A percentile compares a stretch with the other conserved stretches of the same genome.
phyloP scores from a whole-genome alignment of 2,888 invertebrate genomes.

The Meliscaeva auricollis region DNA sequence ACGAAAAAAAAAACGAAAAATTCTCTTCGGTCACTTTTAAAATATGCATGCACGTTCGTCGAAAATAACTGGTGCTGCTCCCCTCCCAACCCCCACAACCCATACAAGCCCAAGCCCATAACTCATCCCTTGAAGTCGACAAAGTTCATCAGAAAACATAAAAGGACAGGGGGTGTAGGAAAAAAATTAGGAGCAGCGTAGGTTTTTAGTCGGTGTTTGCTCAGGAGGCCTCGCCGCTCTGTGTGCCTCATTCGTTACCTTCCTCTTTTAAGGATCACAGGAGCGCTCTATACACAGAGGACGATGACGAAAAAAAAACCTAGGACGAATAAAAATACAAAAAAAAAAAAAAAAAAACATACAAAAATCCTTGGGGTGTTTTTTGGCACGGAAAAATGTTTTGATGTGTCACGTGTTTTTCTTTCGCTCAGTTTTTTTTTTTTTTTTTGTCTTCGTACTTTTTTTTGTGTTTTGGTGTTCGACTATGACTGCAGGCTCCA shows the following conservation, averaged over 20 bases:
- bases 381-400: constrained; percentile 76
- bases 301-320: constrained; percentile 5
- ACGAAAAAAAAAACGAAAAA: constrained; percentile 25
- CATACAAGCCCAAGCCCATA: constrained; percentile 14
- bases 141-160: constrained; percentile 74
- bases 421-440: constrained; percentile 62
- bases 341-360: constrained; percentile 43
- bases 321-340: constrained; percentile 35
- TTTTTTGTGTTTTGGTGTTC: constrained; percentile 74
- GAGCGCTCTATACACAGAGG: constrained; percentile 50
- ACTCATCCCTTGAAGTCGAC: constrained; percentile 56
- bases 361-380: constrained; percentile 75
- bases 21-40: constrained; percentile 69
- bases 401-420: constrained; percentile 76
- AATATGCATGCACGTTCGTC: constrained; percentile 73
- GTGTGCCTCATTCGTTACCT: constrained; percentile 73
- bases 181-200: constrained; percentile 73
- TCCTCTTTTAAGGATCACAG: constrained; percentile 73
- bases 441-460: constrained; percentile 55
- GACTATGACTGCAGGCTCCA: constrained; percentile 76
- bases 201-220: constrained; percentile 75
- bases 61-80: constrained; percentile 47
- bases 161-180: constrained; percentile 55
- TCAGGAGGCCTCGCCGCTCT: constrained; percentile 68
- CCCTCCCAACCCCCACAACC: background rate